Base-by-base conservation (phyloP, 2,888 invertebrate genomes). In the Sceliomorpha sp. region DNA sequence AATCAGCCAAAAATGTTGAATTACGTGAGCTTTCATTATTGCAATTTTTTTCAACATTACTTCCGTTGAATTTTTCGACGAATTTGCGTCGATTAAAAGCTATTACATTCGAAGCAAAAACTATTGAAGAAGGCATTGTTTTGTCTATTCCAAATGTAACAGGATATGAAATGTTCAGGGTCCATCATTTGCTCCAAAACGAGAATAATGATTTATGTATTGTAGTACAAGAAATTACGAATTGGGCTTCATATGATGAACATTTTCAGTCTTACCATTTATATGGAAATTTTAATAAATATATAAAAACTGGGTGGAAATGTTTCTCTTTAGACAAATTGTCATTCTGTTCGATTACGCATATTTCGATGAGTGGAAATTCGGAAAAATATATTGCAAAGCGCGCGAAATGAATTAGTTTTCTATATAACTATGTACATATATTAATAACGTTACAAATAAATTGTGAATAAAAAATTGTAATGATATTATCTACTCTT, bases 201-300 rank as follows among this genome's bases (percentile, higher is more conserved):
- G 26, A 15, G n/a, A n/a, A 32, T 40, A 32, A 42, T 9, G 9
- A 34, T 34, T 34, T 55, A 14, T 42, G 31, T 9, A 9, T 55
- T 34, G 40, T 55, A 4, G 6, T 31, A 5, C 40, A 32, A 55
- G 15, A 56, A 27, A 45, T 56, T 7, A 40, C 37, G 5, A 9
- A 36, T 15, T 36, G 7, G 12, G 14, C 29, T 26, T 8, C 45
- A n/a, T 56, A 45, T 24, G 15, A 56, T 9, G 44, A 56, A 2
- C 56, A 58, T 39, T 58, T 37, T 20, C 56, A 58, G 9, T 45
- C 39, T 26, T 58, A 15, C 15, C 10, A 58, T 17, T 29, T 58
- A 47, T 20, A 31, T 10, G 12, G 12, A 8, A 7, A 24, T 27
- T 58, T 36, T 47, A 15, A 58, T n/a, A 12, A 39, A 5, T 8